phyloP scores from a whole-genome alignment of 2,113 vertebrate species.

The Eubucco bourcierii region DNA sequence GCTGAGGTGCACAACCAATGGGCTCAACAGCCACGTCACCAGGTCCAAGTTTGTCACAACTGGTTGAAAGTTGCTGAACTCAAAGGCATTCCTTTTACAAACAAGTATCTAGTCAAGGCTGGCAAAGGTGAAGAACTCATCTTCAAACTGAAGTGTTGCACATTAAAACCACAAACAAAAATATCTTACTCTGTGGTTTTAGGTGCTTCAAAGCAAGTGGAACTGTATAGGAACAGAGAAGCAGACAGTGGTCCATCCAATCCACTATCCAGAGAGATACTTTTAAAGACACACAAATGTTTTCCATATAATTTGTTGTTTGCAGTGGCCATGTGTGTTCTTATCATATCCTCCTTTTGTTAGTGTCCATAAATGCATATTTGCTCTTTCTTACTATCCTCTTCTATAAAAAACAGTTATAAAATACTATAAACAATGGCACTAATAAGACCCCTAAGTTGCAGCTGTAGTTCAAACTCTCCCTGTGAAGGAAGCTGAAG shows the following conservation, averaged over 20 bases:
- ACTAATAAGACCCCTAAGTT: background rate
- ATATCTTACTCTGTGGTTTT: background rate
- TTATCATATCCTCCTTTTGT: background rate
- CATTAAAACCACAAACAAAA: background rate
- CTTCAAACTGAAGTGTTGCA: background rate
- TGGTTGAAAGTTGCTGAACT: background rate
- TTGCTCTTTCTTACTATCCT: background rate
- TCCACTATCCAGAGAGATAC: background rate
- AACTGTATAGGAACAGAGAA: background rate
- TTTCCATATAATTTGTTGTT: background rate
- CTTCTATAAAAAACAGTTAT: background rate
- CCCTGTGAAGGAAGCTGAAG: background rate
- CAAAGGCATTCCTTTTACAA: background rate
- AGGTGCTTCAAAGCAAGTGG: background rate
- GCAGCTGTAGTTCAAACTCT: background rate
- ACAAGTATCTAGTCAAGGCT: background rate
- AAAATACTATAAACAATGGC: background rate
- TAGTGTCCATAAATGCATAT: background rate
- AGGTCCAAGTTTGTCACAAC: background rate
- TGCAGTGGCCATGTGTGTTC: background rate
- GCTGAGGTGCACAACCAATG: background rate
- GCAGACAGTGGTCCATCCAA: background rate
- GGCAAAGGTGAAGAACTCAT: background rate
- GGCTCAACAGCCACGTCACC: background rate
- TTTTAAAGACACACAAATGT: background rate